Base-by-base conservation (phyloP, 92 coral and sea anemone genomes). In the Palythoa grandis region DNA sequence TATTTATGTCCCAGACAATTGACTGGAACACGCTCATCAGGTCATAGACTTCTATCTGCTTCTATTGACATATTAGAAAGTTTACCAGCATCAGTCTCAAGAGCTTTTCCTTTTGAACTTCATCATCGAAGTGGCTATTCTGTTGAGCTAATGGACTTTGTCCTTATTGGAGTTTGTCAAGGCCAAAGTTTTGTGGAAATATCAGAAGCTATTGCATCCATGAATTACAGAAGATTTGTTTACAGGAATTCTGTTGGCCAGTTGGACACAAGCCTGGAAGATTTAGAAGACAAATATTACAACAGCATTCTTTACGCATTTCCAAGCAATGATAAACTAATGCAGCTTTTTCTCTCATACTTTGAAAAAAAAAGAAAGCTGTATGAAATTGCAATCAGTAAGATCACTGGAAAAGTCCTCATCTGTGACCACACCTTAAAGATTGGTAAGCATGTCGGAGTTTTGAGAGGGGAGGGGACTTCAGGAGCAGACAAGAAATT, bases 281-380 rank as follows among this genome's bases (percentile, higher is more conserved):
- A 91, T 3, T 40, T 88, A 13, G 90, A 66, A 43, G 76, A 74
- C 24, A 85, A 85, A 52, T 91, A 78, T 52, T 90, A 93, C 72
- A 77, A 90, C 53, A 87, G 79, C 75, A 35, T 89, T 8, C 84
- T 93, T 15, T 91, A 90, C 71, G 87, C 93, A 7, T 93, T 83
- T 23, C 94, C 97, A 2, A 84, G 97, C 85, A 93, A 93, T 72
- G 97, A 93, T 83, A 91, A 93, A 60, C 88, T 93, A 19, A 93
- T 93, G 91, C 91, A 93, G 10, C 83, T 91, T 29, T 93, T 91
- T 74, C 82, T 93, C n/a, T 70, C 72, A 65, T 90, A 89, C 57
- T 93, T 91, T 83, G 90, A 93, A 60, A 77, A 76, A 38, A 78
- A 85, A 9, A 91, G 86, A 50, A 91, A 80, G 17, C 60, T 86